Evolutionary conservation across 2,113 vertebrate genomes (phyloP), one percentile per base, ranked within the genome.

Genomic region (Podarcis raffonei): DNA sequence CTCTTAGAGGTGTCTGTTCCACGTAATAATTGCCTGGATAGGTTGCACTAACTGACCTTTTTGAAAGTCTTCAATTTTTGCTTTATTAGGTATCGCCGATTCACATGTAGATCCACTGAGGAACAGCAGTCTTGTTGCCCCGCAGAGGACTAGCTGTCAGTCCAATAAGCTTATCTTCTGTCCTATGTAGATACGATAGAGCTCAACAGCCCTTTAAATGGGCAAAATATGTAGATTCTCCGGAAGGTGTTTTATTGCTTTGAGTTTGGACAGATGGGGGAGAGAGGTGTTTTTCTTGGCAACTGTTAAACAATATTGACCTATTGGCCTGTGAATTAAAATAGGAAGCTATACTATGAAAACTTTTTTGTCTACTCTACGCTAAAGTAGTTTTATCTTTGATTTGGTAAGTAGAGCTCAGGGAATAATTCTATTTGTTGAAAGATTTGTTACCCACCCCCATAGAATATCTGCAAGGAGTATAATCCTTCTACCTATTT

Each of bases 91-190:
- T 94, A 96, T 95, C 96, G 95, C 91, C 94, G 92, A 90, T 94
- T 94, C 95, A 97, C 95, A 96, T 94, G 95, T 91, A 92, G 96
- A 96, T 96, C 95, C 96, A 97, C 89, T 95, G 94, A 96, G 93
- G 96, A 97, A 97, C 90, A 96, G 95, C 94, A 95, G 94, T 96
- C 95, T 96, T 96, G 95, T 96, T 97, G 96, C 94, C 94, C 96
- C 92, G 95, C 91, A 96, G 96, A 97, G 95, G 95, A 96, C 96
- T 96, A 96, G 96, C 93, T 97, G 95, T 96, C 95, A 97, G 96
- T 95, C 96, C 96, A 96, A 95, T 96, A 96, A 97, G 94, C 94
- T 97, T 97, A 97, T 97, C 96, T 97, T 97, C 96, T 96, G 96
- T 95, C 95, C 95, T 97, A 96, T 96, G 92, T 96, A 97, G 95